Evolutionary conservation across 2,797 vertebrate species (phyloP).

Genomic region (Chelmon rostratus): DNA sequence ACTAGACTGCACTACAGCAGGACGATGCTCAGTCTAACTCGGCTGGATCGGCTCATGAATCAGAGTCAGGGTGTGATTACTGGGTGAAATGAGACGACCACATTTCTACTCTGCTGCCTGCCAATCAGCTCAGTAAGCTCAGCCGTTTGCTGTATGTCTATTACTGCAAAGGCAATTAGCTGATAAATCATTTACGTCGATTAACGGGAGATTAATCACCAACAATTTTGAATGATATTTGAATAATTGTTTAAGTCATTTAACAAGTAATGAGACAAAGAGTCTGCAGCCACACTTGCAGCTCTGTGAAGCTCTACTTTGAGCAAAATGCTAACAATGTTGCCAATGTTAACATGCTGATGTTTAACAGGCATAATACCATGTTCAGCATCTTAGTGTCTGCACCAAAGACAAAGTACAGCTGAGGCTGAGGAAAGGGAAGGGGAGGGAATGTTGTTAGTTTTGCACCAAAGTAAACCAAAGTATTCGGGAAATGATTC

Average conservation of each 20-base stretch:
- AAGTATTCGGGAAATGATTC: too few relatives aligned
- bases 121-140: background rate
- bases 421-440: background rate
- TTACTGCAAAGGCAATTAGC: background rate
- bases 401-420: background rate
- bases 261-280: background rate
- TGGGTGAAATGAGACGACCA: background rate
- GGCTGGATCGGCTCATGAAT: constrained; percentile 20
- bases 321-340: background rate
- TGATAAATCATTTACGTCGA: background rate
- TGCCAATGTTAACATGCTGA: background rate
- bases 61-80: constrained; percentile 19
- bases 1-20: background rate
- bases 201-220: background rate
- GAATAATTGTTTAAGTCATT: background rate
- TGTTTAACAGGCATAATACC: background rate
- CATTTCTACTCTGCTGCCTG: background rate
- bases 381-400: background rate
- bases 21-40: constrained; percentile 21
- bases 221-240: background rate
- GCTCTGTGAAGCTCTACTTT: background rate
- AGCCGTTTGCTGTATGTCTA: background rate
- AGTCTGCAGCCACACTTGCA: background rate
- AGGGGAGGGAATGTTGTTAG: background rate
- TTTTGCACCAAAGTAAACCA: too few relatives aligned